Conservation (phyloP, 2,113 vertebrate species). For the Sinocyclocheilus grahami region DNA sequence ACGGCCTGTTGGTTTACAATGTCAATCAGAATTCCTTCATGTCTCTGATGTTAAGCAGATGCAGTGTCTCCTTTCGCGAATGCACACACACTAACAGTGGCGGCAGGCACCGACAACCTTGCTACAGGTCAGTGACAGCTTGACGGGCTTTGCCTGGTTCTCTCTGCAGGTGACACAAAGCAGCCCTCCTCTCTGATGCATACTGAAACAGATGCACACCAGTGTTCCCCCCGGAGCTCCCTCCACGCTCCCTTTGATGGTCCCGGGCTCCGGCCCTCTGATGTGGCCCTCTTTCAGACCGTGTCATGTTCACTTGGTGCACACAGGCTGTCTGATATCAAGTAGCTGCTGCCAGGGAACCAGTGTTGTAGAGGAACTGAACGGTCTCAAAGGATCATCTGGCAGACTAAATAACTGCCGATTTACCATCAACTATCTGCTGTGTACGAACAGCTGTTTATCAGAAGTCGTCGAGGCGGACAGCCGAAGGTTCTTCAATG, state of each 20-base stretch:
- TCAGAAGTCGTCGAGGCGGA: not conserved
- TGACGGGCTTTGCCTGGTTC: constrained; percentile 54
- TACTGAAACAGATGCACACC: constrained; percentile 60
- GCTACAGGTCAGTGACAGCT: constrained; percentile 59
- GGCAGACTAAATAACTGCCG: constrained; percentile 71
- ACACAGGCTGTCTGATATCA: constrained; percentile 56
- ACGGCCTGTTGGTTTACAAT: not conserved
- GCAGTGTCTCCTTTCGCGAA: not conserved
- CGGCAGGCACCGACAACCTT: constrained; percentile 41
- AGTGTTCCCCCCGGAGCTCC: constrained; percentile 53
- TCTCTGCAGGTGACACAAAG: constrained; percentile 62
- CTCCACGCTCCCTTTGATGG: constrained; percentile 64
- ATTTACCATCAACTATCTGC: constrained; percentile 1
- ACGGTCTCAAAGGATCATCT: constrained; percentile 60
- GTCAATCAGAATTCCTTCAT: constrained; percentile 6
- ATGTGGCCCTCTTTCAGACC: constrained; percentile 52
- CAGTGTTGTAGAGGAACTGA: constrained; percentile 56
- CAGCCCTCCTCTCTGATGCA: constrained; percentile 47
- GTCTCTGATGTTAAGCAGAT: constrained; percentile 34
- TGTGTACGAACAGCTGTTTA: constrained; percentile 51
- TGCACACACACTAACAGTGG: not conserved
- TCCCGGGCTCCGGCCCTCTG: constrained; percentile 55
- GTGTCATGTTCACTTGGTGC: constrained; percentile 58
- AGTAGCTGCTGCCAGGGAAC: constrained; percentile 58
- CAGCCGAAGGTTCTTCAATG: not conserved